These are phyloP conservation scores for Lasioglossum villosulum DNA, from an alignment of 2,888 invertebrate genomes.

Conservation along the genomic window DNA sequence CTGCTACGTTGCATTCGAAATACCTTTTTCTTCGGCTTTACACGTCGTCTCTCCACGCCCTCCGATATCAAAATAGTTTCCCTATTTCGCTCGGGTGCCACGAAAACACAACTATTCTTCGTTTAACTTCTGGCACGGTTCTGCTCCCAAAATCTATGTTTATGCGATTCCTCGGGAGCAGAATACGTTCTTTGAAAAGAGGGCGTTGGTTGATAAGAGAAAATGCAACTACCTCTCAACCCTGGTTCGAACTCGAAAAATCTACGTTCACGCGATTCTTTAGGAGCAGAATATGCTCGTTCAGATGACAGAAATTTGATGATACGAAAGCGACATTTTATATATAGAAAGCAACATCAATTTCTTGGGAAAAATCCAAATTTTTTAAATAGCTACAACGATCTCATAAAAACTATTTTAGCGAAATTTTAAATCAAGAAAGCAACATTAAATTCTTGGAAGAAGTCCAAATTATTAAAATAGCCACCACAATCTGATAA, in stretches of 20 bases:
- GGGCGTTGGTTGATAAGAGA: not conserved
- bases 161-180: not conserved
- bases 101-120: not conserved
- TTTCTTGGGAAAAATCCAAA: not conserved
- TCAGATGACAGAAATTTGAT: not conserved
- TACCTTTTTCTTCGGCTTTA: not conserved
- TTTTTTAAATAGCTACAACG: too few species aligned
- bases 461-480: too few species aligned
- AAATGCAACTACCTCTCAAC: not conserved
- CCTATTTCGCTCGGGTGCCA: not conserved
- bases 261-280: not conserved
- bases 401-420: too few species aligned
- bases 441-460: too few species aligned
- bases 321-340: not conserved
- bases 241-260: not conserved
- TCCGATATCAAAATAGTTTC: not conserved
- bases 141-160: not conserved
- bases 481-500: too few species aligned
- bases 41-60: not conserved
- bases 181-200: not conserved
- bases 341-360: not conserved
- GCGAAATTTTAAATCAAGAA: too few species aligned
- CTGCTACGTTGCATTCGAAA: not conserved
- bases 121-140: not conserved
- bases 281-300: not conserved